A percentile compares a stretch with the other conserved stretches of the same genome.
These are phyloP conservation scores for Pipistrellus pipistrellus DNA, from an alignment of 2,797 vertebrate genomes.

Conservation along the genomic window DNA sequence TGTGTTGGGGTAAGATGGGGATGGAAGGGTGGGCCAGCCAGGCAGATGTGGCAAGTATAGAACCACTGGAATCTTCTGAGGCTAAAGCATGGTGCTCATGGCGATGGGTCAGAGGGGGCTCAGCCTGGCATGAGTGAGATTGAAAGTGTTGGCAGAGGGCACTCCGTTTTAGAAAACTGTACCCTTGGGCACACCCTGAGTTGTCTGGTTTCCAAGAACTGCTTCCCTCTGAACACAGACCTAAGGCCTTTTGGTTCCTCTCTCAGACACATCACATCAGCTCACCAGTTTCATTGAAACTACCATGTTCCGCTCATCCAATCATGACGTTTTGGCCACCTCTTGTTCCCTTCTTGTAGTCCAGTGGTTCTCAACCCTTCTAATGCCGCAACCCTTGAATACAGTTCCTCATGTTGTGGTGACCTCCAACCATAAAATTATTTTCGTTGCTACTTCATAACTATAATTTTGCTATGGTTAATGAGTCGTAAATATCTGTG, in stretches of 20 bases:
- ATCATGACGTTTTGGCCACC: neutral
- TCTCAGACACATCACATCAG: neutral
- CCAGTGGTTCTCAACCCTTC: too few species aligned
- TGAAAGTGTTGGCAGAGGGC: neutral
- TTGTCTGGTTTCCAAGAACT: neutral
- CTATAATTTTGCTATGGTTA: too few species aligned
- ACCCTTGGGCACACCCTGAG: neutral
- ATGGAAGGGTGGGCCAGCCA: neutral
- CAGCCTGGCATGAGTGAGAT: neutral
- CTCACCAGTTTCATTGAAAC: neutral
- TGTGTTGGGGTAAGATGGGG: neutral
- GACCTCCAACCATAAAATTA: too few species aligned
- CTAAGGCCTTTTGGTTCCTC: neutral
- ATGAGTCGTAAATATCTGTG: too few species aligned
- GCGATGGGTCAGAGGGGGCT: neutral
- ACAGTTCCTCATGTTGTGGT: too few species aligned
- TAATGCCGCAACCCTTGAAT: too few species aligned
- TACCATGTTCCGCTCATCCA: neutral
- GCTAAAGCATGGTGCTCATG: rapidly evolving
- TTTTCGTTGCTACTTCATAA: too few species aligned
- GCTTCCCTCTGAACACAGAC: neutral
- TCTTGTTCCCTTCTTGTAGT: neutral
- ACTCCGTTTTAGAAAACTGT: neutral
- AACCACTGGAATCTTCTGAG: neutral
- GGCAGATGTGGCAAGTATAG: neutral